Base-by-base conservation (phyloP, 35 echinoderm and acorn worm genomes). In the Acanthaster planci region DNA sequence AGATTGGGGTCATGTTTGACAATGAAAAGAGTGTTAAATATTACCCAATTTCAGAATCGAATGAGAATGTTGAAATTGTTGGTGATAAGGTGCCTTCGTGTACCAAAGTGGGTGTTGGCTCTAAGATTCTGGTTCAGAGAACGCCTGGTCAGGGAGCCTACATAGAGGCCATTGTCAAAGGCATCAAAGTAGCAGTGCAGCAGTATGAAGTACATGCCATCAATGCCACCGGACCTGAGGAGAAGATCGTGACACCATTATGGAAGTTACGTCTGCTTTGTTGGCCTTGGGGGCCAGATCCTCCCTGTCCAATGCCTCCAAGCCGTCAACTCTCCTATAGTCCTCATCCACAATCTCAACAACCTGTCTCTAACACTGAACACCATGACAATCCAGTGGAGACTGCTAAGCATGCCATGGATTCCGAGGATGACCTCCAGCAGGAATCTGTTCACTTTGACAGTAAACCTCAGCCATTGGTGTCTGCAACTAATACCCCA, bases 401-500 rank as follows among this genome's bases (percentile, higher is more conserved):
- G 58, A 76, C 87, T 54, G 22, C 76, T 53, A 58, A 78, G 14
- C 79, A 87, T 12, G 86, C 83, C 39, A 85, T 84, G 26, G 95
- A 80, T 18, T 97, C 95, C 0, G 95, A 93, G 32, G 87, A 93
- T 78, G 95, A 97, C n/a, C 88, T 97, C 9, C 87, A 97, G 77
- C 89, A 90, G 34, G 82, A 92, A 52, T 78, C 87, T 19, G 89
- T 90, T 26, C 86, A 92, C 68, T 93, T 97, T 77, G 91, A 93
- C 34, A 59, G 52, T 29, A 26, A 34, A 0, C 77, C 67, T 21
- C 81, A 56, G 19, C 50, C 59, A n/a, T 67, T 78, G 19, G 60
- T 60, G 26, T 53, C 80, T 37, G 47, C 79, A 9, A 86, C 81
- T 35, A 87, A 80, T 29, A 64, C 80, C 7, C 67, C 86, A 39